These are phyloP conservation scores for Pitangus sulphuratus DNA, from an alignment of 2,797 vertebrate species.

Conservation along the genomic window DNA sequence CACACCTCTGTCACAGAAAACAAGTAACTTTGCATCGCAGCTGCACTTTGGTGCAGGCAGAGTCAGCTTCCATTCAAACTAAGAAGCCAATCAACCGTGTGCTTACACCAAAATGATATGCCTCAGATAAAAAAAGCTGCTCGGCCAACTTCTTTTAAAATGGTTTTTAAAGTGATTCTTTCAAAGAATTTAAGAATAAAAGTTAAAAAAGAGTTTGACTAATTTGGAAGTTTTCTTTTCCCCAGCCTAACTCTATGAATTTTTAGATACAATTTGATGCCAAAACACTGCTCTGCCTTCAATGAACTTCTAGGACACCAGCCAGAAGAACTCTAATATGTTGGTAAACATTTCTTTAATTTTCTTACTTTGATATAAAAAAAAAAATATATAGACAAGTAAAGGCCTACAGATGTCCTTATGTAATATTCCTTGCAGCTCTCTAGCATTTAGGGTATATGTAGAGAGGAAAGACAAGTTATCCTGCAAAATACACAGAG, in stretches of 20 bases:
- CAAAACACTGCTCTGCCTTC: neutral
- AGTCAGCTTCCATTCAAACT: neutral
- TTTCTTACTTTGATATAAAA: neutral
- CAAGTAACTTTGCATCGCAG: neutral
- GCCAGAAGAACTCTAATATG: neutral
- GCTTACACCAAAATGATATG: neutral
- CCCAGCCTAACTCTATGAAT: neutral
- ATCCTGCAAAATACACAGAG: neutral
- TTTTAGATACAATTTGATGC: neutral
- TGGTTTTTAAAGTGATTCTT: neutral
- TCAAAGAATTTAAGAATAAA: neutral
- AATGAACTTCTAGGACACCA: neutral
- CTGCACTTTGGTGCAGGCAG: fast-evolving
- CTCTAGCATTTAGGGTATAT: neutral
- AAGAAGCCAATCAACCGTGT: neutral
- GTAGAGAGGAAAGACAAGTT: neutral
- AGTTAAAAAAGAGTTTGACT: neutral
- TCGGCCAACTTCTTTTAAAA: neutral
- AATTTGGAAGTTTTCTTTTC: neutral
- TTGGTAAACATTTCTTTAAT: neutral
- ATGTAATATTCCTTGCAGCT: neutral
- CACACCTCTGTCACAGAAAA: neutral
- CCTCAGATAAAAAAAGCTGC: neutral
- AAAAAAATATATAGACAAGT: neutral
- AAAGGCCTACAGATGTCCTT: neutral